A percentile compares a stretch with the other conserved stretches of the same genome.
These are phyloP conservation scores for Amphilophus citrinellus DNA, from an alignment of 2,113 vertebrate genomes.

Conservation along the genomic window DNA sequence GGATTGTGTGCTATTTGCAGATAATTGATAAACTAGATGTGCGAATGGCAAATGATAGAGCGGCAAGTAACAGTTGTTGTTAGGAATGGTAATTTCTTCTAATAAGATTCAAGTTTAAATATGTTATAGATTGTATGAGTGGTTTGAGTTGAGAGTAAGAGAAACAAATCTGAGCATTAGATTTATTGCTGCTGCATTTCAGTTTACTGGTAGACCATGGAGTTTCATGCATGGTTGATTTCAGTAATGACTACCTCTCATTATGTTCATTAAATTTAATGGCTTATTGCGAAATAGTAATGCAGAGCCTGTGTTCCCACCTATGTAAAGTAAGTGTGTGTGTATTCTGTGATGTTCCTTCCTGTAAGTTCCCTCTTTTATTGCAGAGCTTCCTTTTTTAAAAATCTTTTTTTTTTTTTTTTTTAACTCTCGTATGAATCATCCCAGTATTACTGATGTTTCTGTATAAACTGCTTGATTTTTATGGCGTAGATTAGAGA, in stretches of 20 bases:
- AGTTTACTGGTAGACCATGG: slow-evolving; percentile 13
- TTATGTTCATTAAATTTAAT: slow-evolving; percentile 17
- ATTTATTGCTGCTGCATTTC: neutral
- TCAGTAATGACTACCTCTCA: slow-evolving; percentile 27
- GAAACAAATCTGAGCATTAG: neutral
- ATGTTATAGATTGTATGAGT: neutral
- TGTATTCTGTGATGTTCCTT: neutral
- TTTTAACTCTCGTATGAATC: neutral
- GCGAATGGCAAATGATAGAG: neutral
- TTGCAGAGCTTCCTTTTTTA: neutral
- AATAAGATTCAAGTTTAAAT: neutral
- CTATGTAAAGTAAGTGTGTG: neutral
- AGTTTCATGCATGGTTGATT: slow-evolving; percentile 23
- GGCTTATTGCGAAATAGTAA: neutral
- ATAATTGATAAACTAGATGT: neutral
- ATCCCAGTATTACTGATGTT: neutral
- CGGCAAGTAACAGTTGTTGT: neutral
- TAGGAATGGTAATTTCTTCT: neutral
- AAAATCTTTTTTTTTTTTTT: no score
- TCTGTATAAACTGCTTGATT: neutral
- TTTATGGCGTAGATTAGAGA: neutral
- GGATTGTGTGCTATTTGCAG: neutral
- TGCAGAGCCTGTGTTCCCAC: neutral
- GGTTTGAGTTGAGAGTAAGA: neutral
- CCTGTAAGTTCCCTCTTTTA: neutral